phyloP scores from a whole-genome alignment of 2,113 vertebrate genomes.

The Varanus salvator region DNA sequence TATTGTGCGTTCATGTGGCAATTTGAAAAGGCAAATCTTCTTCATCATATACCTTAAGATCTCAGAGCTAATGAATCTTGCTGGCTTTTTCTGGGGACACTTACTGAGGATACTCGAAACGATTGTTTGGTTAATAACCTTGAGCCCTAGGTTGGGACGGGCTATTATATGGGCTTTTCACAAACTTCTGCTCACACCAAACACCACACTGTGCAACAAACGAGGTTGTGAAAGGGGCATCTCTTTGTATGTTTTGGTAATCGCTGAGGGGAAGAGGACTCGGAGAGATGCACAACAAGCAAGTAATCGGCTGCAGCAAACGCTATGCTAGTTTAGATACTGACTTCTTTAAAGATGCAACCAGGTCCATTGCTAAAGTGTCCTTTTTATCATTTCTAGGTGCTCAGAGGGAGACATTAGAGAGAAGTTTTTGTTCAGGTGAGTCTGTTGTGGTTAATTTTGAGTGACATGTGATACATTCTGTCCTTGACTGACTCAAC shows the following conservation, averaged over 20 bases:
- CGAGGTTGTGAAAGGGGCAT: neutral
- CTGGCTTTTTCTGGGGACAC: neutral
- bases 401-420: conserved; percentile 12
- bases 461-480: rapidly evolving
- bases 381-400: conserved; percentile 27
- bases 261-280: neutral
- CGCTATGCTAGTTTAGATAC: neutral
- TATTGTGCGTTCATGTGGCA: no score
- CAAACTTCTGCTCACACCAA: no score
- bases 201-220: neutral
- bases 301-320: neutral
- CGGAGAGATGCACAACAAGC: neutral
- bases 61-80: neutral
- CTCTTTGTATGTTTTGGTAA: neutral
- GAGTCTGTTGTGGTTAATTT: conserved; percentile 7
- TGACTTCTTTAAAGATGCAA: neutral
- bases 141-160: neutral
- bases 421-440: conserved; percentile 13
- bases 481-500: conserved; percentile 54
- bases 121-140: neutral
- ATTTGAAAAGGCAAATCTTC: neutral
- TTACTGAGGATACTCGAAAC: neutral
- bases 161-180: neutral
- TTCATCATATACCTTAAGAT: neutral
- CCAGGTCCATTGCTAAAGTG: neutral